These are phyloP conservation scores for Tachina fera DNA, from an alignment of 2,888 invertebrate genomes.

Conservation along the genomic window DNA sequence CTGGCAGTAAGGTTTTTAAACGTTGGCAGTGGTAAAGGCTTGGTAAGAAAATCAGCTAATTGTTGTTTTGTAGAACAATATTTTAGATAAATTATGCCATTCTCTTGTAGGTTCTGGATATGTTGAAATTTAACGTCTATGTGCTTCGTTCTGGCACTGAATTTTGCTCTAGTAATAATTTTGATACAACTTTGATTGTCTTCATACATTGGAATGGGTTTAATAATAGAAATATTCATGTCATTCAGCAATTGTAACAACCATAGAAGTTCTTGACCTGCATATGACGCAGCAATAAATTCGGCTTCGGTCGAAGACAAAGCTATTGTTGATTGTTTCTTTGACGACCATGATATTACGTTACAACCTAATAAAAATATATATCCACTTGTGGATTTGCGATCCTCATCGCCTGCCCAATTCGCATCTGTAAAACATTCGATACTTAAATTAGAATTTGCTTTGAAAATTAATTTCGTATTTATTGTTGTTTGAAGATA, in stretches of 20 bases:
- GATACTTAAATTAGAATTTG: background rate
- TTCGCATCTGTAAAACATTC: too few species aligned
- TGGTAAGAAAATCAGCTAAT: background rate
- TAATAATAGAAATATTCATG: background rate
- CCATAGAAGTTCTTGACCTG: constrained; percentile 2
- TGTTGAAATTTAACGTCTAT: background rate
- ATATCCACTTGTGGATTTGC: too few species aligned
- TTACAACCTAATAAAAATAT: background rate
- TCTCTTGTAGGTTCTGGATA: background rate
- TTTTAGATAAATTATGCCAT: background rate
- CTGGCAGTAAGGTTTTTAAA: too few species aligned
- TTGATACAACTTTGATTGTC: constrained; percentile 3
- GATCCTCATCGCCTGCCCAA: too few species aligned
- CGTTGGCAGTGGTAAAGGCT: background rate
- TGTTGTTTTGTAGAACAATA: background rate
- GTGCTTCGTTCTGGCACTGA: constrained; percentile 26
- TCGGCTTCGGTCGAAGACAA: constrained; percentile 8
- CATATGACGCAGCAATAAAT: constrained; percentile 4
- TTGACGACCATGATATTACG: background rate
- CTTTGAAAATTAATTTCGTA: background rate
- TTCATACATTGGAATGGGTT: constrained; percentile 7
- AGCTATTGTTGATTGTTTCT: background rate
- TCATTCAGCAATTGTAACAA: background rate
- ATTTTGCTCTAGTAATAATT: background rate
- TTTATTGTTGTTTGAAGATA: constrained; percentile 11